Evolutionary conservation across 2,888 invertebrate genomes (phyloP).

Genomic region (Agrilus mali): DNA sequence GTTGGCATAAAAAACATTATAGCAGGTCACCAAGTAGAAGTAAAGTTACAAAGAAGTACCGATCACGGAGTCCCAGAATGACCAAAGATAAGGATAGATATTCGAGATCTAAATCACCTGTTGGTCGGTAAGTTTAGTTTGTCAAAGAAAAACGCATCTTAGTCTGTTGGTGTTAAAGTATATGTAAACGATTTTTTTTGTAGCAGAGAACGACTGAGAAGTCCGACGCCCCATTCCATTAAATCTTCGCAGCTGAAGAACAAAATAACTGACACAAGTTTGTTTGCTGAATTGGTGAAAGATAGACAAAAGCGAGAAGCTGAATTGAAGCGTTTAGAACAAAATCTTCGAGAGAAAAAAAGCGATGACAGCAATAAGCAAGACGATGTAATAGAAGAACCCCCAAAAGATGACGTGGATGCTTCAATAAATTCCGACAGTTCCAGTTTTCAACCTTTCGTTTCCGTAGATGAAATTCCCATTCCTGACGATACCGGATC

Average conservation of each 20-base stretch:
- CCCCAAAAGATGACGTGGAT: constrained; percentile 22
- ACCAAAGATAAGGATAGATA: constrained; percentile 19
- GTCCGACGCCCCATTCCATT: constrained; percentile 32
- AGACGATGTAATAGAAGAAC: constrained; percentile 20
- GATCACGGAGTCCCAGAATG: constrained; percentile 37
- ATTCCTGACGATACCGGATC: constrained; percentile 42
- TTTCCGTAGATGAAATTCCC: constrained; percentile 53
- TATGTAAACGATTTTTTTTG: constrained; percentile 5
- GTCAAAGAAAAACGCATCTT: background rate
- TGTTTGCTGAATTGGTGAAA: constrained; percentile 82
- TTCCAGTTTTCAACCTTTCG: constrained; percentile 29
- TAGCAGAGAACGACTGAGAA: constrained; percentile 22
- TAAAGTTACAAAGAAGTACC: constrained; percentile 33
- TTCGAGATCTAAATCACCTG: constrained; percentile 11
- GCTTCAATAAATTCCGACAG: constrained; percentile 12
- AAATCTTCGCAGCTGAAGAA: constrained; percentile 53
- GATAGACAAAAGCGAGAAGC: constrained; percentile 71
- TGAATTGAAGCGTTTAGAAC: constrained; percentile 54
- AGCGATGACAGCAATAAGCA: constrained; percentile 35
- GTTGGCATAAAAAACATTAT: constrained; percentile 37
- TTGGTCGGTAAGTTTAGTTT: background rate
- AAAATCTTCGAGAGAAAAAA: constrained; percentile 52
- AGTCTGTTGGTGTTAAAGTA: background rate
- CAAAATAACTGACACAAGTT: constrained; percentile 78
- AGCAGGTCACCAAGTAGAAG: constrained; percentile 28